Percentiles rank a stretch among this genome's conserved stretches.
Conservation (phyloP, 2,797 vertebrate species). For the Amblyraja radiata region DNA sequence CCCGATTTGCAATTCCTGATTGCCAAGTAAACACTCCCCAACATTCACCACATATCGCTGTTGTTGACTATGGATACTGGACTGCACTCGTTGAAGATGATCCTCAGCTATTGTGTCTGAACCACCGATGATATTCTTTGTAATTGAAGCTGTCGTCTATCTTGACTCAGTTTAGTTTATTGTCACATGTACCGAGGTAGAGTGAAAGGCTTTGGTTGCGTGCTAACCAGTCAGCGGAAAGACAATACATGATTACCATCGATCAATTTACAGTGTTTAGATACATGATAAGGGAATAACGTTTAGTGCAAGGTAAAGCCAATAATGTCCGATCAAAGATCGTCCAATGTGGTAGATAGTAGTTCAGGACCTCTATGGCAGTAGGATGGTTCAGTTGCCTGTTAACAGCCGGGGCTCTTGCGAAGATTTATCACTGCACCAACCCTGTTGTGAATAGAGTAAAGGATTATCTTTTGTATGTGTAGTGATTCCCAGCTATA, state of each 20-base stretch:
- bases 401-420: neutral
- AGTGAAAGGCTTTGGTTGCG: too few relatives aligned
- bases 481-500: neutral
- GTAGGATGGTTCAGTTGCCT: too few relatives aligned
- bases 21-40: neutral
- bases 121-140: neutral
- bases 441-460: neutral
- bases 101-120: neutral
- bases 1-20: neutral
- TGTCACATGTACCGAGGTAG: too few relatives aligned
- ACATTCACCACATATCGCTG: neutral
- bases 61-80: neutral
- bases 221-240: too few relatives aligned
- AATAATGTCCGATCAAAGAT: too few relatives aligned
- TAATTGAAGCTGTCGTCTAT: neutral
- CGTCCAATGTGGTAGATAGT: too few relatives aligned
- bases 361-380: too few relatives aligned
- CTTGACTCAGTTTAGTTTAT: neutral
- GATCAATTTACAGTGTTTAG: too few relatives aligned
- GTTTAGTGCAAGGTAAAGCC: too few relatives aligned
- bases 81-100: neutral
- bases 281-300: too few relatives aligned
- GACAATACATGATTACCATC: too few relatives aligned
- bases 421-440: neutral
- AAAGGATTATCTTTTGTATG: neutral